Evolutionary conservation across 2,888 invertebrate genomes (phyloP), one percentile per base, ranked within the genome.

Genomic region (Diachrysia chrysitis): DNA sequence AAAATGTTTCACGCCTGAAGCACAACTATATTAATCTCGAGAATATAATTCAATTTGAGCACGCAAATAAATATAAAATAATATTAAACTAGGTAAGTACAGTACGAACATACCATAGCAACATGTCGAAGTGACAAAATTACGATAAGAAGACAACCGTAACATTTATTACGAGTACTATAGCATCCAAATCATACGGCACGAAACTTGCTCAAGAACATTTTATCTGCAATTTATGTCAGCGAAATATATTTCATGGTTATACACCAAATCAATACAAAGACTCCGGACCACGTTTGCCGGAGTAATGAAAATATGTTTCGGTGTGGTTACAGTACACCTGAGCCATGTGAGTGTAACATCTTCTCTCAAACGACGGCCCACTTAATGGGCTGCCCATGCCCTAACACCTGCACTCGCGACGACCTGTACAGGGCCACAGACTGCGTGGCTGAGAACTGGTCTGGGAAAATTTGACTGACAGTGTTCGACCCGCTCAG

Each of bases 211-310:
- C 16, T n/a, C n/a, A 59, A 58, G 51, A 46, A 46, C 48, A 57
- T 66, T 65, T 69, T 46, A 69, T 55, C 59, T 63, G 58, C 25
- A 46, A 58, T 62, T 76, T 73, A 73, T 67, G 69, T 62, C 58
- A 29, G 55, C 23, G 2, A 5, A 16, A 42, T 16, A 6, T 14
- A 14, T 16, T 46, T 57, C 46, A n/a, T 58, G 58, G 32, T 58
- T 29, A 46, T 60, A n/a, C 48, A 65, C 10, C 14, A 32, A 64
- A 74, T 72, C 77, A 60, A 77, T 72, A 70, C 21, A n/a, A n/a
- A n/a, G n/a, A n/a, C n/a, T n/a, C n/a, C n/a, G n/a, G n/a, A n/a
- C n/a, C n/a, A n/a, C n/a, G n/a, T n/a, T n/a, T n/a, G n/a, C n/a
- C n/a, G n/a, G n/a, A n/a, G n/a, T n/a, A n/a, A n/a, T n/a, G n/a